Evolutionary conservation across 2,888 invertebrate genomes (phyloP), one percentile per base, ranked within the genome.

Genomic region (Sabatieria punctata): DNA sequence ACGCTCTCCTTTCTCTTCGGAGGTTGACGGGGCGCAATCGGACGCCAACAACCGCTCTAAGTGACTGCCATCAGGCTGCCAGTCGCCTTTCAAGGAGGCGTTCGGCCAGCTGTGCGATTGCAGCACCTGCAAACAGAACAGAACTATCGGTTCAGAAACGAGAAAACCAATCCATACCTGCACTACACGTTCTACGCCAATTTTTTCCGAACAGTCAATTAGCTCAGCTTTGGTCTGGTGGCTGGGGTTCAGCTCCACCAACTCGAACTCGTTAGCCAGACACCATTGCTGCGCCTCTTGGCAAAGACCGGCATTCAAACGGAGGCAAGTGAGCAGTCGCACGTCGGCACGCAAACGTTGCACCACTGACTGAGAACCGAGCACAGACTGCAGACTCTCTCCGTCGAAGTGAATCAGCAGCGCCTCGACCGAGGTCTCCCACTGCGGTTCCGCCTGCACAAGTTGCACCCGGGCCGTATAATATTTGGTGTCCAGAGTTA

Each of bases 91-190:
- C 65, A 78, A 69, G 27, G 67, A 65, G 51, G 80, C 68, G 65
- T 79, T 79, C 23, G 80, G 74, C 80, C 81, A 82, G 41, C 75
- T 72, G 60, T 80, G 78, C 40, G 79, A 75, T 57, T 79, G 75
- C 27, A 82, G 65, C 40, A 78, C 78, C n/a, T n/a, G n/a, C n/a
- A n/a, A n/a, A n/a, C n/a, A n/a, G n/a, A n/a, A n/a, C n/a, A n/a
- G n/a, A n/a, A n/a, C n/a, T n/a, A n/a, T n/a, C n/a, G n/a, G n/a
- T n/a, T n/a, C n/a, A n/a, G n/a, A n/a, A n/a, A n/a, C n/a, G n/a
- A n/a, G n/a, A n/a, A n/a, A n/a, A n/a, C n/a, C n/a, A n/a, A n/a
- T n/a, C n/a, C n/a, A n/a, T n/a, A n/a, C n/a, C 68, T 80, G 79
- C 39, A 76, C 66, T 15, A 81, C 73, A 59, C 80, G 70, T 27